These are phyloP conservation scores for Sesamia nonagrioides DNA, from an alignment of 1,140 invertebrate genomes.

Conservation along the genomic window DNA sequence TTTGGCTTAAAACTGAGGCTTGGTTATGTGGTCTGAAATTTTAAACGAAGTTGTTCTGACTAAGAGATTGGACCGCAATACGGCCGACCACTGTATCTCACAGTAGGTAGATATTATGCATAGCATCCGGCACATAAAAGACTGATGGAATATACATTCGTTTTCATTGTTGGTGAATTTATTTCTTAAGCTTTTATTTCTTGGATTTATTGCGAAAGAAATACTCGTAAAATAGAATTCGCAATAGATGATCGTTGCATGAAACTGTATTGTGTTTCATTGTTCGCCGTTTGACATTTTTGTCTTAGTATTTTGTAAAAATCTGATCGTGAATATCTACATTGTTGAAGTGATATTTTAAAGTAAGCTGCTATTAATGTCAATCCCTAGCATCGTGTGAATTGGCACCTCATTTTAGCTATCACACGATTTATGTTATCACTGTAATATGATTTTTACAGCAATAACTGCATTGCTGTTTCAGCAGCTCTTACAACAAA, in stretches of 20 bases:
- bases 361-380: no score
- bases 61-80: conserved; percentile 9
- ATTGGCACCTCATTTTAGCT: no score
- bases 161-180: conserved; percentile 31
- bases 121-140: conserved; percentile 45
- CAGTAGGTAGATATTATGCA: conserved; percentile 47
- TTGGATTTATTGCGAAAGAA: conserved; percentile 8
- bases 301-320: no score
- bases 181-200: conserved; percentile 28
- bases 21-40: not conserved
- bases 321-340: no score
- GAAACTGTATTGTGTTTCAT: no score
- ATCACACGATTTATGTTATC: no score
- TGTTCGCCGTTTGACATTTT: no score
- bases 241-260: no score
- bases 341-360: no score
- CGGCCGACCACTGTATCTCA: conserved; percentile 8
- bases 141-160: conserved; percentile 43
- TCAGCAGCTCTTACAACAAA: no score
- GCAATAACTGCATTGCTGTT: not conserved
- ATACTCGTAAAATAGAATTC: not conserved
- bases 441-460: no score
- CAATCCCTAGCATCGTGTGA: no score
- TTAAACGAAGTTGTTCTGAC: conserved; percentile 2
- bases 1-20: not conserved